phyloP scores from a whole-genome alignment of 2,888 invertebrate genomes.

The Thymelicus lineola region DNA sequence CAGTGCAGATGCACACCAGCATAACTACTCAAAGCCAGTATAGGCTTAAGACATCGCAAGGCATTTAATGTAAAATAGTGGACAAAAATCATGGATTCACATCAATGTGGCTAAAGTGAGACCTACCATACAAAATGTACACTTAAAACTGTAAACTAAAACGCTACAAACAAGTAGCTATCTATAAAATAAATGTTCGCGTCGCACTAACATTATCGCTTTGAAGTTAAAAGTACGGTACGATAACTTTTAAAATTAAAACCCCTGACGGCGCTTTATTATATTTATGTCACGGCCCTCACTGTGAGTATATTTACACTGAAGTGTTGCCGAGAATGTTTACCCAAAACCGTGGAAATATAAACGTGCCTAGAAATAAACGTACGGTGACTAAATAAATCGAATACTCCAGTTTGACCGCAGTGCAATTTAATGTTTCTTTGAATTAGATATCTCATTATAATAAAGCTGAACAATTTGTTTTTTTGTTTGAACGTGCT shows the following conservation, averaged over 20 bases:
- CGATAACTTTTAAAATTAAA: slow-evolving; percentile 36
- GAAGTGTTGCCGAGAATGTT: slow-evolving; percentile 26
- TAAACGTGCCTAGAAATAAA: background rate
- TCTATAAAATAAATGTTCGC: slow-evolving; percentile 7
- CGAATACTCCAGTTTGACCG: background rate
- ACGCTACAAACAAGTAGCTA: background rate
- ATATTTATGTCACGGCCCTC: slow-evolving; percentile 30
- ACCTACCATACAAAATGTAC: background rate
- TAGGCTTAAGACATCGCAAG: too few relatives aligned
- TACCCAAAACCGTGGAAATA: slow-evolving; percentile 19
- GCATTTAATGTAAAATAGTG: too few relatives aligned
- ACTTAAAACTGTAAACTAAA: background rate
- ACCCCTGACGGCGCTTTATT: slow-evolving; percentile 30
- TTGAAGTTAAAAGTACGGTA: slow-evolving; percentile 17
- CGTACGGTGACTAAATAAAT: background rate
- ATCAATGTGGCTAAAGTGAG: too few relatives aligned
- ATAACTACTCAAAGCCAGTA: too few relatives aligned
- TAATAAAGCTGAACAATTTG: too few relatives aligned
- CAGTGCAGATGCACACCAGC: too few relatives aligned
- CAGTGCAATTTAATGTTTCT: too few relatives aligned
- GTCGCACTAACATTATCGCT: slow-evolving; percentile 28
- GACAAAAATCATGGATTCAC: too few relatives aligned
- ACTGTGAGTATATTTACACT: slow-evolving; percentile 28
- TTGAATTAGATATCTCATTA: too few relatives aligned
- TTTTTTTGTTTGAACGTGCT: too few relatives aligned